Base-by-base conservation (phyloP, 2,113 vertebrate genomes). In the Odocoileus hemionus region DNA sequence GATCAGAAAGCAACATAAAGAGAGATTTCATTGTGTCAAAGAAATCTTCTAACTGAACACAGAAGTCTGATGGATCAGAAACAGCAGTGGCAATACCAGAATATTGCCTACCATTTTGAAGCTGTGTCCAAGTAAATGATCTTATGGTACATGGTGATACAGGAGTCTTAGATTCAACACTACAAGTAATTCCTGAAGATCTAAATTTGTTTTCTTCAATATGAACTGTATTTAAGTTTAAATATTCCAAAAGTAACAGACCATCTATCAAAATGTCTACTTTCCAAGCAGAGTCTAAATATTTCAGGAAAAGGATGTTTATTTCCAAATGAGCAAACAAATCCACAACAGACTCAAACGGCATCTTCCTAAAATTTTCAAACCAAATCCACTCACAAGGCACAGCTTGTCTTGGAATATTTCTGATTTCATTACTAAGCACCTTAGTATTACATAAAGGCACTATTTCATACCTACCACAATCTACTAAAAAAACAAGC, bases 31-130 rank as follows among this genome's bases (percentile, higher is more conserved):
- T 98, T 85, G 94, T 79, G 4, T 98, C 96, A 97, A 99, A 98
- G 28, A 98, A 98, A 70, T 99, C 96, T 79, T 99, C 98, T 78
- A 99, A 98, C 79, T 99, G 98, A 67, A 99, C 43, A 7, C 84
- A 98, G 94, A 99, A 99, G n/a, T 99, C 96, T 0, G 97, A 99
- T 47, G 99, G 99, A 85, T 99, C 99, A 26, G 94, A 98, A 94
- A 99, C 97, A 39, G 98, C 98, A 61, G 98, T 98, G 36, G 98
- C 98, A 96, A 99, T 99, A 5, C 99, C 99, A 36, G 28, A 67
- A 91, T 99, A 99, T 0, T 15, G 97, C 21, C 90, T 93, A 89
- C 98, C 98, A 11, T 88, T 96, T n/a, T 98, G 95, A 45, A 99
- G 83, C 5, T 98, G 96, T 8, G 55, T 93, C 95, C 99, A 98